Conservation (phyloP, 1,140 invertebrate species). For the Meloidogyne exigua region DNA sequence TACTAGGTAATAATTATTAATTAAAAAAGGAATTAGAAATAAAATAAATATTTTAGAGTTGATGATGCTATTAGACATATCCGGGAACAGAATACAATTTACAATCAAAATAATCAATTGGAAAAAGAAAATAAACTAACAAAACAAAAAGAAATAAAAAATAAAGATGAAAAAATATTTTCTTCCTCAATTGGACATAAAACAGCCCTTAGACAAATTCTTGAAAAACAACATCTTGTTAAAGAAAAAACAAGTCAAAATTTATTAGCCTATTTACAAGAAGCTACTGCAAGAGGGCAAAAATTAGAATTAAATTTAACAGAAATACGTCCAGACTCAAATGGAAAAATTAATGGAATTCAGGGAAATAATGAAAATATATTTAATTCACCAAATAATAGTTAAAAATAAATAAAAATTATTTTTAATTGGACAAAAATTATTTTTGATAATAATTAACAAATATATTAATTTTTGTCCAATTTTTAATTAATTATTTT, state of each 20-base stretch:
- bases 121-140: not conserved
- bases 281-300: constrained; percentile 11
- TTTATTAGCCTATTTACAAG: constrained; percentile 19
- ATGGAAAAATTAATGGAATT: constrained; percentile 1
- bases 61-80: constrained; percentile 52
- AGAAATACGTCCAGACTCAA: constrained; percentile 13
- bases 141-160: constrained; percentile 12
- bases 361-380: constrained; percentile 1
- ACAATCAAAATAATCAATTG: constrained; percentile 3
- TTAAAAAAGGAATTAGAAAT: constrained; percentile 6
- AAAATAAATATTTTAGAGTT: constrained; percentile 30
- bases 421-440: no score
- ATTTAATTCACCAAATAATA: not conserved
- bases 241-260: constrained; percentile 40
- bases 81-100: constrained; percentile 20
- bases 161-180: not conserved
- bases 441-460: not conserved
- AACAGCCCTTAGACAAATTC: constrained; percentile 37
- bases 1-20: constrained; percentile 35
- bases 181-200: not conserved
- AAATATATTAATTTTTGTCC: no score
- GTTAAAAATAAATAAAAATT: not conserved
- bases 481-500: not conserved
- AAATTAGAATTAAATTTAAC: constrained; percentile 1
- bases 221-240: constrained; percentile 51